These are phyloP conservation scores for Lymantria monacha DNA, from an alignment of 2,888 invertebrate genomes.

Conservation along the genomic window DNA sequence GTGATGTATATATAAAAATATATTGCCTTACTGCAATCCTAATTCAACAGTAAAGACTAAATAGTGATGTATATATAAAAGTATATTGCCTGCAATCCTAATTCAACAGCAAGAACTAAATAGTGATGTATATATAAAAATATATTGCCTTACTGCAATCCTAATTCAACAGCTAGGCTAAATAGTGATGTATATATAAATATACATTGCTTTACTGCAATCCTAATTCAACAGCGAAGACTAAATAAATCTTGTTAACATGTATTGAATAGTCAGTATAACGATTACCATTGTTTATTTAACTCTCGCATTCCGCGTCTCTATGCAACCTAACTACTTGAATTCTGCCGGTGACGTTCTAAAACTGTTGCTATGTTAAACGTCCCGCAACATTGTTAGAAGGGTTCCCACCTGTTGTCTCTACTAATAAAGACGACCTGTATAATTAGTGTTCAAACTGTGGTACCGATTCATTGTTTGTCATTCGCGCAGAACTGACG, in stretches of 20 bases:
- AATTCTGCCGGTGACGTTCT: background rate
- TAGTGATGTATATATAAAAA: too few species aligned
- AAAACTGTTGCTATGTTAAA: conserved; percentile 20
- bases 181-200: too few species aligned
- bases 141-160: too few species aligned
- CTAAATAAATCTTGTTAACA: background rate
- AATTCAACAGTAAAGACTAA: too few species aligned
- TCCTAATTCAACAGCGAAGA: too few species aligned
- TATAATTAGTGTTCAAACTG: conserved; percentile 64
- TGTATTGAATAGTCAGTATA: background rate
- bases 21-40: too few species aligned
- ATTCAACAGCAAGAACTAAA: too few species aligned
- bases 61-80: too few species aligned
- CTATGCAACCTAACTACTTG: conserved; percentile 9
- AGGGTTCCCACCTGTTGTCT: conserved; percentile 66
- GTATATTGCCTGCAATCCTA: too few species aligned
- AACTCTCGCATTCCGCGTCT: background rate
- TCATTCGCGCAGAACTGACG: conserved; percentile 63
- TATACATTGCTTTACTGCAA: too few species aligned
- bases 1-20: too few species aligned
- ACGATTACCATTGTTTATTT: background rate
- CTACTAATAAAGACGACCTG: conserved; percentile 54
- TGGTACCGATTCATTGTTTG: conserved; percentile 57
- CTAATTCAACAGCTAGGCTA: too few species aligned
- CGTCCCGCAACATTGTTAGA: conserved; percentile 36